A percentile compares a stretch with the other conserved stretches of the same genome.
These are phyloP conservation scores for Natator depressus DNA, from an alignment of 2,113 vertebrate species.

Conservation along the genomic window DNA sequence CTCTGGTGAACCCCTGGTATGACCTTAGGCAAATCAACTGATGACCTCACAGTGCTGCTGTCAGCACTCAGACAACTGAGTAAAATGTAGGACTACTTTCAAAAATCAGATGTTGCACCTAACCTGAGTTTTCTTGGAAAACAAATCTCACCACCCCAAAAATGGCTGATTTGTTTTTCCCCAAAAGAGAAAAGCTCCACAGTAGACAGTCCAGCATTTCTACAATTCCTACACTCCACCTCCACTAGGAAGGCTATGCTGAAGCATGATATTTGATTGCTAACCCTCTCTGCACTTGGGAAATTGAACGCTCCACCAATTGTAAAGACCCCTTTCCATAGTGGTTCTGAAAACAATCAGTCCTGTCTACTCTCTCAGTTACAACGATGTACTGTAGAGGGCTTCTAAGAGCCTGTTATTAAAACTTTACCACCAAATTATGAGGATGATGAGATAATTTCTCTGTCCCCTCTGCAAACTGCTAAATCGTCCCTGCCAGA, in stretches of 20 bases:
- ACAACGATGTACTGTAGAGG: rapidly evolving
- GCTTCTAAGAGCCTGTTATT: constrained; percentile 9
- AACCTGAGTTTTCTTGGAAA: not conserved
- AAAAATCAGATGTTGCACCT: not conserved
- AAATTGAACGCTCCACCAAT: not conserved
- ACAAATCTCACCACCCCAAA: not conserved
- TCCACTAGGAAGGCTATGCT: not conserved
- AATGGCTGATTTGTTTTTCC: not conserved
- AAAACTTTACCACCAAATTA: not conserved
- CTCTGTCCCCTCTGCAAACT: constrained; percentile 20
- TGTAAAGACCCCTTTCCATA: not conserved
- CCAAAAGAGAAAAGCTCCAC: not conserved
- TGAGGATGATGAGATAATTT: constrained; percentile 18
- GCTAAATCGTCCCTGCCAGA: constrained; percentile 23
- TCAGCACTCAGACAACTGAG: not conserved
- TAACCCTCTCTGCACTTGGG: not conserved
- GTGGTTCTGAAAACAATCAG: not conserved
- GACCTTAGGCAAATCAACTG: not conserved
- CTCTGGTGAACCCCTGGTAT: not conserved
- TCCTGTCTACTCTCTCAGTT: not conserved
- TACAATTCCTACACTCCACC: not conserved
- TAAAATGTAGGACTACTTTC: not conserved
- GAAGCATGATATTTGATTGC: not conserved
- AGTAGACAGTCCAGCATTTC: not conserved
- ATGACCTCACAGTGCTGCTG: rapidly evolving